Percentiles rank a stretch among this genome's conserved stretches.
These are phyloP conservation scores for Spodoptera frugiperda DNA, from an alignment of 1,140 invertebrate genomes.

Conservation along the genomic window DNA sequence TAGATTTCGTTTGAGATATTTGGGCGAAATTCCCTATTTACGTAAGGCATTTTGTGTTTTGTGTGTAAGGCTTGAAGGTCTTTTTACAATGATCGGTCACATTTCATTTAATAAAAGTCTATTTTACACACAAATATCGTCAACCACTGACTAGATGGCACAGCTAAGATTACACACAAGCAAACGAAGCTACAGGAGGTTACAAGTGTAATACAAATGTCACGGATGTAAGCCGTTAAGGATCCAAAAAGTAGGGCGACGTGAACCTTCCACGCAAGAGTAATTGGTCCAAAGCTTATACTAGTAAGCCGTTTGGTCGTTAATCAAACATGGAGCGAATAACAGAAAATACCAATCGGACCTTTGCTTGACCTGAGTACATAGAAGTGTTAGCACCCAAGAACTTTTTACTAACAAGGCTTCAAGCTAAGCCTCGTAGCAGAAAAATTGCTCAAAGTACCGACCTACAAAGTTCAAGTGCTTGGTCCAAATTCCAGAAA, in stretches of 20 bases:
- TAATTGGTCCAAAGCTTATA: conserved; percentile 25
- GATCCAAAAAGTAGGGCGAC: conserved; percentile 26
- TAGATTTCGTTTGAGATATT: too few relatives aligned
- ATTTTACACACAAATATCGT: not conserved
- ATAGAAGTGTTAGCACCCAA: conserved; percentile 5
- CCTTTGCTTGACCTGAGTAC: not conserved
- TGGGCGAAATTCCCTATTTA: too few relatives aligned
- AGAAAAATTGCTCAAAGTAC: conserved; percentile 26
- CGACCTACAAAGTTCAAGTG: conserved; percentile 16
- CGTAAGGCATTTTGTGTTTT: too few relatives aligned
- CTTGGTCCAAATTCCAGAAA: not conserved
- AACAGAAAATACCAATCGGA: not conserved
- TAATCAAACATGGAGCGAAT: conserved; percentile 1
- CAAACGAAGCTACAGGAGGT: not conserved
- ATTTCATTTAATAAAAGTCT: too few relatives aligned
- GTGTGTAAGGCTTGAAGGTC: too few relatives aligned
- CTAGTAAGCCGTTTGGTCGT: conserved; percentile 3
- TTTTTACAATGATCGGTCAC: too few relatives aligned
- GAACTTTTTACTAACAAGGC: conserved; percentile 17
- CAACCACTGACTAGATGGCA: not conserved
- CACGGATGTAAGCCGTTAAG: conserved; percentile 5
- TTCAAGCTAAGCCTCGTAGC: not conserved
- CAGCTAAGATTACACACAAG: conserved; percentile 4
- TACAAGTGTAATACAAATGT: conserved; percentile 35
- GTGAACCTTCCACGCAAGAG: not conserved